phyloP scores from a whole-genome alignment of 2,113 vertebrate genomes.

The Turnix velox region DNA sequence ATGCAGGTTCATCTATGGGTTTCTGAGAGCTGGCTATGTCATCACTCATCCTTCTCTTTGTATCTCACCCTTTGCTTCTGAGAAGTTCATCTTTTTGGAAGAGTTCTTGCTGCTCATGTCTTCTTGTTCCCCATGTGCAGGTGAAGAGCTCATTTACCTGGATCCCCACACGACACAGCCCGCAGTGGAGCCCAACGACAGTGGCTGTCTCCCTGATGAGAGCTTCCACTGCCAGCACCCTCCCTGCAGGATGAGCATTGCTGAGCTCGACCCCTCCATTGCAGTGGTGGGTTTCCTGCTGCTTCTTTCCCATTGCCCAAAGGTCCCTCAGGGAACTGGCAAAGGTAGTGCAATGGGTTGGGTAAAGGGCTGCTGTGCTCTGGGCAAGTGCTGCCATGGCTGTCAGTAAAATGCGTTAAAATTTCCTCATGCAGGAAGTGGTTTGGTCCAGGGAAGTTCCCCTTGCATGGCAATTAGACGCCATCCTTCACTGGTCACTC shows the following conservation, averaged over 20 bases:
- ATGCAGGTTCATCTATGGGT: background rate
- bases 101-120: background rate
- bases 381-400: background rate
- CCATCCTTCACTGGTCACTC: background rate
- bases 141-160: slow-evolving; percentile 93
- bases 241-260: slow-evolving; percentile 93
- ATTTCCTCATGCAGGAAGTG: background rate
- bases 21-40: background rate
- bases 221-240: slow-evolving; percentile 97
- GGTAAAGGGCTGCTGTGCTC: background rate
- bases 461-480: background rate
- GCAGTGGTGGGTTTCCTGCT: slow-evolving; percentile 82
- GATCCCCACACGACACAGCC: slow-evolving; percentile 96
- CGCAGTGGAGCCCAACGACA: slow-evolving; percentile 79
- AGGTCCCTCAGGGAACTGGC: background rate
- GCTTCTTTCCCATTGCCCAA: rapidly evolving
- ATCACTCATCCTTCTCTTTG: background rate
- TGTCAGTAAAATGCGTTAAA: rapidly evolving
- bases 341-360: background rate
- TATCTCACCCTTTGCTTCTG: background rate
- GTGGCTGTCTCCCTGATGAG: slow-evolving; percentile 81
- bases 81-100: background rate
- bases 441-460: background rate
- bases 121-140: slow-evolving; percentile 57
- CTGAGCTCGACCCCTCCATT: slow-evolving; percentile 94